Evolutionary conservation across 1,140 invertebrate species (phyloP).

Genomic region (Trichoplusia ni): DNA sequence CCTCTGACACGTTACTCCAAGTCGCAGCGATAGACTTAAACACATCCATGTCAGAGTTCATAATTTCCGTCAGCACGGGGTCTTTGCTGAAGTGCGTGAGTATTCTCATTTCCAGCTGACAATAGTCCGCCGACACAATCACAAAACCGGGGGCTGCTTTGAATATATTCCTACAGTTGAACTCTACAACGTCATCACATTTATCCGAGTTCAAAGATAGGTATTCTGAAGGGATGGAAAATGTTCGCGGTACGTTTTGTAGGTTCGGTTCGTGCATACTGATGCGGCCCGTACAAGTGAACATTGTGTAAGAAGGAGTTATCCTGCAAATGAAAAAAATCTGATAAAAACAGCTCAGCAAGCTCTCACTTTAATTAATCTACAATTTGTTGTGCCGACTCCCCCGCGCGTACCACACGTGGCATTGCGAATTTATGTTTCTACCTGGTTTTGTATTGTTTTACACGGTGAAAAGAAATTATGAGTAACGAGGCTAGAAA

Average conservation of each 20-base stretch:
- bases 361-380: conserved; percentile 25
- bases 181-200: conserved; percentile 72
- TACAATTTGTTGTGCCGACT: too few species aligned
- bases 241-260: conserved; percentile 95
- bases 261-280: conserved; percentile 96
- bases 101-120: conserved; percentile 96
- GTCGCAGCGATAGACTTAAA: conserved; percentile 93
- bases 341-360: not conserved
- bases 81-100: conserved; percentile 95
- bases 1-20: conserved; percentile 87
- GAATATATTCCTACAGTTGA: conserved; percentile 87
- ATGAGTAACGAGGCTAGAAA: too few species aligned
- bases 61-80: conserved; percentile 85
- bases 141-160: conserved; percentile 82
- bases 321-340: conserved; percentile 82
- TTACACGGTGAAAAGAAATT: too few species aligned
- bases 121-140: conserved; percentile 96
- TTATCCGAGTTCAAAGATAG: conserved; percentile 55
- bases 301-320: conserved; percentile 88
- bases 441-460: too few species aligned
- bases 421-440: too few species aligned
- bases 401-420: too few species aligned
- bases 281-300: conserved; percentile 94
- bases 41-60: conserved; percentile 90
- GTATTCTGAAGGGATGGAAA: conserved; percentile 81